phyloP scores from a whole-genome alignment of 2,888 invertebrate genomes.

The Elmis aenea region DNA sequence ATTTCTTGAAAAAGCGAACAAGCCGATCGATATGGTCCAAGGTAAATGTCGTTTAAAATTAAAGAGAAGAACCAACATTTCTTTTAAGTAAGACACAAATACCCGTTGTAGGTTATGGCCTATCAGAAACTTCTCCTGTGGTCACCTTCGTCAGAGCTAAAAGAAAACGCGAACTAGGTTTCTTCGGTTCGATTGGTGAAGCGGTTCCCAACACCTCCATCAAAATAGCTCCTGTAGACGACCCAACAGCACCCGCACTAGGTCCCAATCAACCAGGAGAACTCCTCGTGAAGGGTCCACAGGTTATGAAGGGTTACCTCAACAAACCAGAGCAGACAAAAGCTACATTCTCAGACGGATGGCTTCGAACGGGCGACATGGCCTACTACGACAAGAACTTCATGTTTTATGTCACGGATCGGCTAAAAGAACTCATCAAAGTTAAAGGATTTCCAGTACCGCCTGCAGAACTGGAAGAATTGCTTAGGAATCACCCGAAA shows the following conservation, averaged over 20 bases:
- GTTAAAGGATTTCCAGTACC: constrained; percentile 69
- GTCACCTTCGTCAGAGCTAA: constrained; percentile 12
- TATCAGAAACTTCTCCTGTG: constrained; percentile 64
- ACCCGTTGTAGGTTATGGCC: constrained; percentile 61
- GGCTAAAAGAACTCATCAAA: constrained; percentile 80
- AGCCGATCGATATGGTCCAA: constrained; percentile 27
- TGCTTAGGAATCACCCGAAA: constrained; percentile 64
- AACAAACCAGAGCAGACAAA: constrained; percentile 69
- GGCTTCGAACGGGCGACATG: constrained; percentile 69
- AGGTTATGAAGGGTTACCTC: constrained; percentile 76
- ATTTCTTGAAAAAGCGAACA: constrained; percentile 30
- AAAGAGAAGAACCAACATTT: too few species aligned
- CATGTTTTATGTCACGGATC: constrained; percentile 64
- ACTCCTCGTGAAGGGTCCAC: constrained; percentile 67
- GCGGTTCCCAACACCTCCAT: constrained; percentile 57
- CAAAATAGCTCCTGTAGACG: constrained; percentile 54
- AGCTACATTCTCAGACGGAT: constrained; percentile 64
- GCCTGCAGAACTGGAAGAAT: constrained; percentile 77
- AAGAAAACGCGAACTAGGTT: constrained; percentile 12
- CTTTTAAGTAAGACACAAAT: too few species aligned
- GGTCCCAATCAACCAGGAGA: constrained; percentile 57
- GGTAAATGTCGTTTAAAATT: too few species aligned
- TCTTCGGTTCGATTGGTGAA: constrained; percentile 49
- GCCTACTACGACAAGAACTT: constrained; percentile 58
- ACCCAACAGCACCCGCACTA: constrained; percentile 13